These are phyloP conservation scores for Pteropus rufus DNA, from an alignment of 2,797 vertebrate genomes.

Conservation along the genomic window DNA sequence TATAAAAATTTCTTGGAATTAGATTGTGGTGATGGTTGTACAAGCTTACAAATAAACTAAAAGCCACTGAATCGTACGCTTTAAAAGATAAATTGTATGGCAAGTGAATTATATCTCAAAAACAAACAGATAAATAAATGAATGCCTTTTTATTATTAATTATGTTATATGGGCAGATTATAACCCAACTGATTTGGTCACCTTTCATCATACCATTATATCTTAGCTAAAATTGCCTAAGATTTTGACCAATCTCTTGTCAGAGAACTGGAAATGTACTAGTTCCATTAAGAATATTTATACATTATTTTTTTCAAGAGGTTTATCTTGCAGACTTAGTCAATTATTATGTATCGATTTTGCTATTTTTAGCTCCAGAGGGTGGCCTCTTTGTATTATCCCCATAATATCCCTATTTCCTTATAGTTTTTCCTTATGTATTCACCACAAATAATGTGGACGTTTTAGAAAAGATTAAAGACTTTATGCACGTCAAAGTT, in stretches of 20 bases:
- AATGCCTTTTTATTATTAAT: neutral
- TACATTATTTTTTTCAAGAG: neutral
- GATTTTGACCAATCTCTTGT: neutral
- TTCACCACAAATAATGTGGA: neutral
- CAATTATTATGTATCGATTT: neutral
- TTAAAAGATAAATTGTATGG: neutral
- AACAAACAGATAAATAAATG: neutral
- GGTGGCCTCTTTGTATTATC: neutral
- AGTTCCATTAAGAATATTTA: neutral
- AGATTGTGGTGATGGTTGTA: neutral
- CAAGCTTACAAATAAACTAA: neutral
- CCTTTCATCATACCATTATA: neutral
- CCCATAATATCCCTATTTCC: neutral
- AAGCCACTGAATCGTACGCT: neutral
- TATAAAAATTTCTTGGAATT: neutral
- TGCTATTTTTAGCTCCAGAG: neutral
- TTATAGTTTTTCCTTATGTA: neutral
- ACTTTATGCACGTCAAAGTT: neutral
- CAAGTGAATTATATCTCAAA: neutral
- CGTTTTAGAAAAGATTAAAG: neutral
- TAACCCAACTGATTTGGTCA: neutral
- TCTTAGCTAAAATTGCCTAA: neutral
- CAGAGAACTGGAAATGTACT: neutral
- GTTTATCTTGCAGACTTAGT: neutral
- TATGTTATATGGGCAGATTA: neutral